Percentiles rank a stretch among this genome's conserved stretches.
These are phyloP conservation scores for Stigmatopora nigra DNA, from an alignment of 2,113 vertebrate species.

Conservation along the genomic window DNA sequence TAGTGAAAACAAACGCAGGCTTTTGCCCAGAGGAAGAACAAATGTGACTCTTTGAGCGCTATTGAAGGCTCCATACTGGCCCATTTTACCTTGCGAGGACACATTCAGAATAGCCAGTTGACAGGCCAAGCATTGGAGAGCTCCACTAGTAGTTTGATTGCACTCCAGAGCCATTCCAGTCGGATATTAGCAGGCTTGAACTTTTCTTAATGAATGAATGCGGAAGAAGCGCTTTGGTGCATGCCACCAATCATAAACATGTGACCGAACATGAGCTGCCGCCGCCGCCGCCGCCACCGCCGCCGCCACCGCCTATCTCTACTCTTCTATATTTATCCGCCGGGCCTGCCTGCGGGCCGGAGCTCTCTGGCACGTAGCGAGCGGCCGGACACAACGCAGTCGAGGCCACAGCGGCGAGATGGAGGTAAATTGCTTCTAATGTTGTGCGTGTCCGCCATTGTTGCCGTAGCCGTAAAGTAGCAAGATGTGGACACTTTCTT, in stretches of 20 bases:
- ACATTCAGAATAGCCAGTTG: too few relatives aligned
- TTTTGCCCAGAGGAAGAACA: too few relatives aligned
- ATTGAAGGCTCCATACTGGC: too few relatives aligned
- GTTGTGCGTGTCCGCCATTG: not conserved
- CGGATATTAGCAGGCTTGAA: not conserved
- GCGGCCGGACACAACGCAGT: conserved; percentile 22
- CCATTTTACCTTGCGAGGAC: too few relatives aligned
- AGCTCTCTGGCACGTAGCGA: conserved; percentile 27
- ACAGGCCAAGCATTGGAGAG: too few relatives aligned
- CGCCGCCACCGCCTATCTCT: too few relatives aligned
- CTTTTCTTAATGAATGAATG: not conserved
- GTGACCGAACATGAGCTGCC: conserved; percentile 40
- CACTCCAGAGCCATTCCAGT: not conserved
- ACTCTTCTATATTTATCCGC: conserved; percentile 52
- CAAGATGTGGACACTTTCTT: not conserved
- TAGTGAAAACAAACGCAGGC: too few relatives aligned
- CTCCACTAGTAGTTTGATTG: not conserved
- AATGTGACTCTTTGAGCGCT: too few relatives aligned
- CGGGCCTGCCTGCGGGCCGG: conserved; percentile 23
- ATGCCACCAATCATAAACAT: conserved; percentile 23
- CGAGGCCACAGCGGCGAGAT: conserved; percentile 39
- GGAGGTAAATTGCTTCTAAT: conserved; percentile 50
- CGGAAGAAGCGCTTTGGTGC: not conserved
- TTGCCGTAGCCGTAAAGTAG: not conserved
- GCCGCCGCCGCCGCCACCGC: too few relatives aligned